Conservation (phyloP, 2,888 invertebrate species). For the Leptinotarsa tumamoca region DNA sequence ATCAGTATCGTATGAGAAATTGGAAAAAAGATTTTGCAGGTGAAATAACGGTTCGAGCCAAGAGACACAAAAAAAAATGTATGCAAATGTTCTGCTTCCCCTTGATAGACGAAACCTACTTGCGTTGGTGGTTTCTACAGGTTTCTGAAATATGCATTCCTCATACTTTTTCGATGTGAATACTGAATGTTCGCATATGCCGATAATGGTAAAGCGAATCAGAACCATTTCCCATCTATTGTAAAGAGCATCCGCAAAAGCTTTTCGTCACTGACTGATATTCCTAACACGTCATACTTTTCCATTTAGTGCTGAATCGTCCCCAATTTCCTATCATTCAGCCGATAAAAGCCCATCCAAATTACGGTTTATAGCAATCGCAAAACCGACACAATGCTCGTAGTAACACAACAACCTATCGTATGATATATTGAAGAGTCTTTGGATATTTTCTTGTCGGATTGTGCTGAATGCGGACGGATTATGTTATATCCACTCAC, state of each 20-base stretch:
- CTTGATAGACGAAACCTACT: no score
- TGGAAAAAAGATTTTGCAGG: no score
- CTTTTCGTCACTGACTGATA: not conserved
- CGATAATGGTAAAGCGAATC: not conserved
- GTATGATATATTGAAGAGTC: conserved; percentile 35
- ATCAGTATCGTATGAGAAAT: no score
- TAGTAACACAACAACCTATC: conserved; percentile 37
- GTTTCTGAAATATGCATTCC: not conserved
- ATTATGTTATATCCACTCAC: not conserved
- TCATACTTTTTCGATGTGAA: no score
- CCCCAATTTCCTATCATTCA: conserved; percentile 47
- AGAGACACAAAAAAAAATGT: no score
- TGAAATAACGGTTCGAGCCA: no score
- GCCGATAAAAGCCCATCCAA: conserved; percentile 41
- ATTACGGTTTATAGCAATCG: conserved; percentile 41
- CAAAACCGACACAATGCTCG: conserved; percentile 33
- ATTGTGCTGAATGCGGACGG: not conserved
- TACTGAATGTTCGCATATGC: not conserved
- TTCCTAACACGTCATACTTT: conserved; percentile 33
- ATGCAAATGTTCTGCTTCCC: no score
- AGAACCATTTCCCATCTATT: not conserved
- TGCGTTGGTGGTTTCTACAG: no score
- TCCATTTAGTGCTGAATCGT: conserved; percentile 39
- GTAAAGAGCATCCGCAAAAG: not conserved
- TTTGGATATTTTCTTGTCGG: not conserved